A percentile compares a stretch with the other conserved stretches of the same genome.
phyloP scores from a whole-genome alignment of 2,888 invertebrate genomes.

The Heliconius sara region DNA sequence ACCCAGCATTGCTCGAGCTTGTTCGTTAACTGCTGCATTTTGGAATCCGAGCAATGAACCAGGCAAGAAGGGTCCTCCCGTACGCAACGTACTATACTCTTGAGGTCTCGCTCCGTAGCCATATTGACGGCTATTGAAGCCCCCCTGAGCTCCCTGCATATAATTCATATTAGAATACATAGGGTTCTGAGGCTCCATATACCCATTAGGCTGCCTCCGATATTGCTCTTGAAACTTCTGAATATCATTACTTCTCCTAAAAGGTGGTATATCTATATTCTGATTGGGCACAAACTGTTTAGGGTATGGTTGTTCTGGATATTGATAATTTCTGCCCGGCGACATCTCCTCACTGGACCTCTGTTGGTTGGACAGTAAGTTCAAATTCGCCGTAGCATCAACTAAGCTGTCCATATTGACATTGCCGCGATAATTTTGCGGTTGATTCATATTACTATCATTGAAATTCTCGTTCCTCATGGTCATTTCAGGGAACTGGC shows the following conservation, averaged over 20 bases:
- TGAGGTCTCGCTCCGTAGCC: constrained; percentile 61
- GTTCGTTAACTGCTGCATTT: constrained; percentile 80
- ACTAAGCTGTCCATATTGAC: constrained; percentile 68
- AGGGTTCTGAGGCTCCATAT: constrained; percentile 64
- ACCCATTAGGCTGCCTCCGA: constrained; percentile 64
- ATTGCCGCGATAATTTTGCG: constrained; percentile 61
- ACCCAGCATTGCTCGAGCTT: constrained; percentile 81
- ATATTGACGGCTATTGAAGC: constrained; percentile 61
- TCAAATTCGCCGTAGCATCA: constrained; percentile 70
- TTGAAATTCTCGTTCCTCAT: constrained; percentile 63
- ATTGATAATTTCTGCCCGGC: constrained; percentile 61
- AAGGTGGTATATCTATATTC: constrained; percentile 63
- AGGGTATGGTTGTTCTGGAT: constrained; percentile 57
- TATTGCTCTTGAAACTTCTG: constrained; percentile 67
- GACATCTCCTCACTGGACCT: constrained; percentile 59
- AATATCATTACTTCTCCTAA: constrained; percentile 58
- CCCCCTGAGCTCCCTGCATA: constrained; percentile 55
- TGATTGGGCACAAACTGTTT: constrained; percentile 65
- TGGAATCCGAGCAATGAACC: constrained; percentile 79
- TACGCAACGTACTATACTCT: constrained; percentile 61
- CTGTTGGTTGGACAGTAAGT: constrained; percentile 60
- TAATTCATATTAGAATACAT: constrained; percentile 65
- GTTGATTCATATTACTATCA: constrained; percentile 61
- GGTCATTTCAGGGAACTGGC: constrained; percentile 66
- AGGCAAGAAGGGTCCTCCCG: constrained; percentile 70